phyloP scores from a whole-genome alignment of 2,113 vertebrate genomes.

The Marcusenius ussheri region DNA sequence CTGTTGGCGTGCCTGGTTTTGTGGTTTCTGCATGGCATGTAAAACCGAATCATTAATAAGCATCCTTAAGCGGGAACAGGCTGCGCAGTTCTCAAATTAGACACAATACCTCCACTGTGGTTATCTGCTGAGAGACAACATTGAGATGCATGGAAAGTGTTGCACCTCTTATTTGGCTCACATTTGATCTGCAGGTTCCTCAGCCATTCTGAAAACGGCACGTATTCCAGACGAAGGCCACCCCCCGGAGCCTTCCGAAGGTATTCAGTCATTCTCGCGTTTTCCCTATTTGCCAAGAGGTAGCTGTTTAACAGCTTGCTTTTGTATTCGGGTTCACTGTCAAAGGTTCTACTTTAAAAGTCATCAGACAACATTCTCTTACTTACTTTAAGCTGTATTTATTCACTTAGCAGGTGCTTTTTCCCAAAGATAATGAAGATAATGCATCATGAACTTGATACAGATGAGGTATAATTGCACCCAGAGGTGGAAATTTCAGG shows the following conservation, averaged over 20 bases:
- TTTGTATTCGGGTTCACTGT: background rate
- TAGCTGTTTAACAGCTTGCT: background rate
- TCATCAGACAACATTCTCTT: background rate
- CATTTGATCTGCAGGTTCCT: constrained; percentile 64
- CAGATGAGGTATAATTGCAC: background rate
- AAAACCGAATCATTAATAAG: background rate
- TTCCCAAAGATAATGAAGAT: background rate
- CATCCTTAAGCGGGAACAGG: background rate
- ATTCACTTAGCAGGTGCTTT: background rate
- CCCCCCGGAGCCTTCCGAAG: constrained; percentile 69
- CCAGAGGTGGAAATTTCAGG: no score
- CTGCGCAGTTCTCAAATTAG: background rate
- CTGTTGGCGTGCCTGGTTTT: background rate
- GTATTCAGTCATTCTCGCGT: constrained; percentile 45
- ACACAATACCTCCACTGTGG: background rate
- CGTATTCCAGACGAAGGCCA: constrained; percentile 71
- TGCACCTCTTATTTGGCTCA: background rate
- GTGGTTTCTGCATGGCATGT: background rate
- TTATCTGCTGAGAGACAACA: background rate
- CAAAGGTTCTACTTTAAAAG: background rate
- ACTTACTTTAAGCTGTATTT: background rate
- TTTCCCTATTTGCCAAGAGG: background rate
- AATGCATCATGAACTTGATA: background rate
- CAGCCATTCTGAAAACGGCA: constrained; percentile 75
- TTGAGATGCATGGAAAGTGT: background rate